Base-by-base conservation (phyloP, 1,140 invertebrate species). In the Theocolax elegans region DNA sequence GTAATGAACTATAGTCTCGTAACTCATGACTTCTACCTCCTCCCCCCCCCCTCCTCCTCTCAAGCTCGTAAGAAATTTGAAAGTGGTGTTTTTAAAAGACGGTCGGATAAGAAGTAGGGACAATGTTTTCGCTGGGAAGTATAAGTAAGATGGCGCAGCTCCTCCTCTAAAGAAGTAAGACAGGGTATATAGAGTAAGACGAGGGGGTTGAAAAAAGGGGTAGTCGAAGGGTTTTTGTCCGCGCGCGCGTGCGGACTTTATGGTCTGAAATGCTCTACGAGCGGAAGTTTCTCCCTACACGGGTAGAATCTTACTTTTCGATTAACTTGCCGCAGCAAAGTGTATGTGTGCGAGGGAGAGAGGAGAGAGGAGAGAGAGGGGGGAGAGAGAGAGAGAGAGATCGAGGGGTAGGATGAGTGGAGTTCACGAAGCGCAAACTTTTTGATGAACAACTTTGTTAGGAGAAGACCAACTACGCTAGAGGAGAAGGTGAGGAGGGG, bases 401-500 rank as follows among this genome's bases (percentile, higher is more conserved):
- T 40, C 35, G 46, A 51, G 23, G 38, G 23, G 6, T n/a, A 21
- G 29, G 40, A 66, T 66, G 27, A 54, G 40, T 38, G 40, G 40
- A 59, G 42, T 67, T 67, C 54, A 49, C 35, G 31, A 42, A 51
- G 59, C n/a, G 53, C 27, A 65, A 72, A 72, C 64, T 67, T 72
- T 71, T 72, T 67, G 70, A 72, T 67, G 70, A 62, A 67, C 70
- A 72, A 67, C 70, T 72, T 71, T 65, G 68, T 71, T 71, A 65
- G 42, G 12, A 38, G 42, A 25, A 40, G 15, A 15, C n/a, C n/a
- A n/a, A n/a, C n/a, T n/a, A n/a, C n/a, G n/a, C n/a, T n/a, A n/a
- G 23, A 40, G 46, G 42, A 56, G 42, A 27, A 15, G 38, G 58
- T 19, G n/a, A 29, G 53, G 31, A 35, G n/a, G n/a, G n/a, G n/a